Conservation (phyloP, 35 echinoderm and acorn worm genomes). For the Diadema setosum region DNA sequence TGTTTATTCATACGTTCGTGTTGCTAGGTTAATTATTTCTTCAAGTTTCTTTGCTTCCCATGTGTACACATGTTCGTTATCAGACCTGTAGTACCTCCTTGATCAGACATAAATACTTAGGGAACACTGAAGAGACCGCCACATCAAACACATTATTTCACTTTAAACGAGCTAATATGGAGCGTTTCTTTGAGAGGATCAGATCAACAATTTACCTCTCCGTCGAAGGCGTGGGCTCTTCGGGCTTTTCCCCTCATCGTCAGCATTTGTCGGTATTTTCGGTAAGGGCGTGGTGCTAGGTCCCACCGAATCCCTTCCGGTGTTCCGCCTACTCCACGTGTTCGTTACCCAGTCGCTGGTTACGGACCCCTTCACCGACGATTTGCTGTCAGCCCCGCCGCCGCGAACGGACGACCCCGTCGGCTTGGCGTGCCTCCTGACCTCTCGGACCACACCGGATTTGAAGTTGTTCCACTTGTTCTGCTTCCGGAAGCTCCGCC, state of each 20-base stretch:
- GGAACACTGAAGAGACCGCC: no score
- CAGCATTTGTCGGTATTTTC: not conserved
- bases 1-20: no score
- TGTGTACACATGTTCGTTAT: no score
- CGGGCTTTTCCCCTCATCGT: not conserved
- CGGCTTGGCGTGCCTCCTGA: slow-evolving; percentile 38
- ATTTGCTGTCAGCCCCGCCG: not conserved
- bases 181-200: not conserved
- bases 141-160: no score
- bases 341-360: not conserved
- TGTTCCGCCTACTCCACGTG: not conserved
- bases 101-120: no score
- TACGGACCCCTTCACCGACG: not conserved
- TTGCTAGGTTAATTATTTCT: no score
- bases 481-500: slow-evolving; percentile 58
- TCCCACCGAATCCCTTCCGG: not conserved
- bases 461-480: slow-evolving; percentile 93
- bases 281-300: slow-evolving; percentile 19
- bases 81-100: no score
- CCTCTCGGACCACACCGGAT: slow-evolving; percentile 46
- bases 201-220: not conserved
- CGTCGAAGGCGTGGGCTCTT: not conserved
- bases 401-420: slow-evolving; percentile 8
- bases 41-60: no score
- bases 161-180: not conserved